Evolutionary conservation across 2,888 invertebrate genomes (phyloP).

Genomic region (Thymelicus acteon): DNA sequence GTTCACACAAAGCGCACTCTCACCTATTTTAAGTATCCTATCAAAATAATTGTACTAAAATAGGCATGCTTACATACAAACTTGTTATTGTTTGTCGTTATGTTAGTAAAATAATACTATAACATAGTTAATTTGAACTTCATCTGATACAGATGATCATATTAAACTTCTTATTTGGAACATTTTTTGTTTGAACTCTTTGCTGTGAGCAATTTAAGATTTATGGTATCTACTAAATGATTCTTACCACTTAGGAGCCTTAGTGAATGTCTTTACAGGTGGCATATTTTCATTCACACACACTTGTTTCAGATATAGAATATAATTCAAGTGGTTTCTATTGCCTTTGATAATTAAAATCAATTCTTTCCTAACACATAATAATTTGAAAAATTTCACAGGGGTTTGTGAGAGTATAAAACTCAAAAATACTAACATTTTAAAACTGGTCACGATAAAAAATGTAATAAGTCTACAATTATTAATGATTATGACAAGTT

Average conservation of each 20-base stretch:
- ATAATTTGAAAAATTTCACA: too few species aligned
- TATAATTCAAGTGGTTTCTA: too few species aligned
- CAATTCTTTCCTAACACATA: too few species aligned
- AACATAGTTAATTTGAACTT: slow-evolving; percentile 73
- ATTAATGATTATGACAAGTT: background rate
- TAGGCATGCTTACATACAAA: slow-evolving; percentile 78
- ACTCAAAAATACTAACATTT: slow-evolving; percentile 5
- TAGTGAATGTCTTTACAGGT: too few species aligned
- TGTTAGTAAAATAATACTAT: slow-evolving; percentile 75
- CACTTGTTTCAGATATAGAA: too few species aligned
- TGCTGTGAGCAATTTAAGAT: slow-evolving; percentile 65
- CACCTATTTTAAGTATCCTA: slow-evolving; percentile 70
- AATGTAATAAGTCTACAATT: background rate
- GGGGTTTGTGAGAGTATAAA: background rate
- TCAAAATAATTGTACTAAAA: slow-evolving; percentile 80
- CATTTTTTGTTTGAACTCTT: slow-evolving; percentile 70
- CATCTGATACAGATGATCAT: slow-evolving; percentile 83
- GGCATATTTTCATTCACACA: too few species aligned
- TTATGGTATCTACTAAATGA: slow-evolving; percentile 15
- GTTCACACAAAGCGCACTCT: slow-evolving; percentile 67
- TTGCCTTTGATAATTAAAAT: too few species aligned
- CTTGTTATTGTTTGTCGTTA: slow-evolving; percentile 65
- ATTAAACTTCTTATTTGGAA: slow-evolving; percentile 61
- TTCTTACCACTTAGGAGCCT: background rate
- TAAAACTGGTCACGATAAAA: slow-evolving; percentile 3